Base-by-base conservation (phyloP, 2,113 vertebrate species). In the Dasypus novemcinctus region DNA sequence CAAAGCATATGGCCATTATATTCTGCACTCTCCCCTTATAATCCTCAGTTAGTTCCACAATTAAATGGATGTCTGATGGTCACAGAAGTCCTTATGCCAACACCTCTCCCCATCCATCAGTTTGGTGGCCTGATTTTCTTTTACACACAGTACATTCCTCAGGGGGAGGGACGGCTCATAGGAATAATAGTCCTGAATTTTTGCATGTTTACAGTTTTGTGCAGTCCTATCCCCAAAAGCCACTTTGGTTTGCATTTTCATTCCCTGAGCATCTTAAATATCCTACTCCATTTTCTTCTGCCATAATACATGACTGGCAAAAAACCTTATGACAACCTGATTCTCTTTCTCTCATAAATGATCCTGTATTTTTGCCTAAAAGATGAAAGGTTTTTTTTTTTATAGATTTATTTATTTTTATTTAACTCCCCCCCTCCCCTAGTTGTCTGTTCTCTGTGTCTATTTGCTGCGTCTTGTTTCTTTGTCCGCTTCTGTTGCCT, bases 341-440 rank as follows among this genome's bases (percentile, higher is more conserved):
- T 46, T 90, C 2, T 80, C 72, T 85, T 82, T 80, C 25, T 57
- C 9, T 54, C 63, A 23, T 31, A 75, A 76, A 17, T 64, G 76
- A 82, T 21, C 87, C 7, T 87, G 43, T 18, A 75, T 75, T 95
- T 96, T 91, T 81, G 81, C 54, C 10, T 59, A 66, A 18, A 83
- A 33, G 31, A 8, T 0, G 4, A 14, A 80, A 54, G 23, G 31
- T 17, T 1, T 17, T 27, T 61, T 69, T 69, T 69, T 59, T 57
- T 43, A 41, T 87, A 87, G 21, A n/a, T n/a, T n/a, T n/a, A n/a
- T n/a, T n/a, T n/a, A n/a, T n/a, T n/a, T n/a, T n/a, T n/a, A n/a
- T n/a, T n/a, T n/a, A n/a, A n/a, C n/a, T n/a, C n/a, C n/a, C n/a
- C n/a, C n/a, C n/a, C n/a, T n/a, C n/a, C n/a, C n/a, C n/a, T n/a